phyloP scores from a whole-genome alignment of 1,140 invertebrate species.

The Chlorops oryzae region DNA sequence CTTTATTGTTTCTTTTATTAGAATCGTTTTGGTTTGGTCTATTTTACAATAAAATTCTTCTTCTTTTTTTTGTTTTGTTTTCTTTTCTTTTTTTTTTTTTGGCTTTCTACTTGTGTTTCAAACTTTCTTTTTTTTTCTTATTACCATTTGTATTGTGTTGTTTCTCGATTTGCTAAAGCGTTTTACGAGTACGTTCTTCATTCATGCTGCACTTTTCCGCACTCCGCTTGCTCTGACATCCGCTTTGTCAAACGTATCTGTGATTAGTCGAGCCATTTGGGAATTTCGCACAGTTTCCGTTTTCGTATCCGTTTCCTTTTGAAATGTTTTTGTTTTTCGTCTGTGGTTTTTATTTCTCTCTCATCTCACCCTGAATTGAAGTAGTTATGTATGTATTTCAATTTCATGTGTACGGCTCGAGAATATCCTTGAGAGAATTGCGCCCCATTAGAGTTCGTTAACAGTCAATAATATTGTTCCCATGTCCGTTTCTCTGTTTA shows the following conservation, averaged over 20 bases:
- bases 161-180: background rate
- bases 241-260: background rate
- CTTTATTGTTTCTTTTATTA: no score
- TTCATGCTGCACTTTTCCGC: no score
- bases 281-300: constrained; percentile 21
- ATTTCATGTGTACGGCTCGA: no score
- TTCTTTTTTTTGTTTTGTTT: background rate
- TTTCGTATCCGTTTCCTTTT: constrained; percentile 38
- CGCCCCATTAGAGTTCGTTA: no score
- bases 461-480: no score
- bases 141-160: background rate
- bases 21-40: constrained; percentile 1
- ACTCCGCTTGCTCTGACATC: background rate
- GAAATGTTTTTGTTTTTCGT: constrained; percentile 14
- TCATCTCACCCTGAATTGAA: no score
- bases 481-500: background rate
- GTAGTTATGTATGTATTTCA: no score
- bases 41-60: background rate
- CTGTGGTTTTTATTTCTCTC: no score
- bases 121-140: background rate
- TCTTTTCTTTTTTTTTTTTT: background rate
- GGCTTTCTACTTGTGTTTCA: background rate
- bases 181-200: no score
- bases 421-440: no score
- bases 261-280: constrained; percentile 21